Evolutionary conservation across 2,888 invertebrate genomes (phyloP).

Genomic region (Heteropelma amictum): DNA sequence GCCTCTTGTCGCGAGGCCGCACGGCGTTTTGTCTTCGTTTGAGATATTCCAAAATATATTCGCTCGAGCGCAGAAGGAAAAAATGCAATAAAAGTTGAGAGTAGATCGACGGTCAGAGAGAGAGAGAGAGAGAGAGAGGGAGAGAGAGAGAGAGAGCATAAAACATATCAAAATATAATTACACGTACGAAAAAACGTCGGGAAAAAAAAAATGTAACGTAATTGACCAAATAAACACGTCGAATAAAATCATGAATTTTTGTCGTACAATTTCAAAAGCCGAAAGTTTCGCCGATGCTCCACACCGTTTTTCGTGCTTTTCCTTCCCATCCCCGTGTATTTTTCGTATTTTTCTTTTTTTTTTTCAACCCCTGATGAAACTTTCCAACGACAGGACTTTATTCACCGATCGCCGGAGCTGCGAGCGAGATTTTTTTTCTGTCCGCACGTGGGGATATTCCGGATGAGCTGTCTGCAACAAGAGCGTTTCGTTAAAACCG

Average conservation of each 20-base stretch:
- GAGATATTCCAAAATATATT: slow-evolving; percentile 53
- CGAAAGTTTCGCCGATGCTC: not conserved
- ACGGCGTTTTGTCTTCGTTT: slow-evolving; percentile 57
- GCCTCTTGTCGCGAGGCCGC: slow-evolving; percentile 45
- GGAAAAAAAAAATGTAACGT: slow-evolving; percentile 38
- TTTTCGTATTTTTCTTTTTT: not conserved
- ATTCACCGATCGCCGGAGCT: not conserved
- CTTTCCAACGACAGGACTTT: not conserved
- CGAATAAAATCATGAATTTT: not conserved
- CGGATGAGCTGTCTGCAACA: not conserved
- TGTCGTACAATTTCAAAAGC: too few species aligned
- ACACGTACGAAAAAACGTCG: slow-evolving; percentile 17
- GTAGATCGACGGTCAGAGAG: too few species aligned
- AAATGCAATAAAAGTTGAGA: too few species aligned
- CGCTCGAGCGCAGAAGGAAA: not conserved
- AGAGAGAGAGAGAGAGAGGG: not conserved
- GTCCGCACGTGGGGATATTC: not conserved
- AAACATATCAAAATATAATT: slow-evolving; percentile 44
- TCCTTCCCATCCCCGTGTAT: not conserved
- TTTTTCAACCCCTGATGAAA: not conserved
- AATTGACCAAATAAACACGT: slow-evolving; percentile 39
- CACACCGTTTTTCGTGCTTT: not conserved
- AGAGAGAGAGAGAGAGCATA: slow-evolving; percentile 3
- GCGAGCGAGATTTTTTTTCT: not conserved
- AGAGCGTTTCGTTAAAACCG: not conserved